Percentiles rank a stretch among this genome's conserved stretches.
phyloP scores from a whole-genome alignment of 2,797 vertebrate species.

The Sebastes aleutianus region DNA sequence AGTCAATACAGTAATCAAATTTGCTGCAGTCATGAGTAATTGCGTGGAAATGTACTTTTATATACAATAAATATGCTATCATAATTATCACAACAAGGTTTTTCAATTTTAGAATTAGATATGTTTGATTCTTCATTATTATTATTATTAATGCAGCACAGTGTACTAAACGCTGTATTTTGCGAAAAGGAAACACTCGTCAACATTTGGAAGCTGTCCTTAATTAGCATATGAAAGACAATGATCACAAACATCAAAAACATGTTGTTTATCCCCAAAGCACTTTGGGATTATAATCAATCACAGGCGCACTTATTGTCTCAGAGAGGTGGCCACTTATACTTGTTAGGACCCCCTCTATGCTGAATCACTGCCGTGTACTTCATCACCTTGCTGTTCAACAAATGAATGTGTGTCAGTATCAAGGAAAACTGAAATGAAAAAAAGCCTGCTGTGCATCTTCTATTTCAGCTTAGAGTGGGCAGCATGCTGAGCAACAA shows the following conservation, averaged over 20 bases:
- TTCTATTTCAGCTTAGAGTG: background rate
- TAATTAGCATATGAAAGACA: slow-evolving; percentile 56
- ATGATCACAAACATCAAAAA: slow-evolving; percentile 47
- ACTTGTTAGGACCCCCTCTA: slow-evolving; percentile 27
- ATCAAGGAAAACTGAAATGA: background rate
- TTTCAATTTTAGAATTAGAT: background rate
- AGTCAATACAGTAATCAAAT: slow-evolving; percentile 46
- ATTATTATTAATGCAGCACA: background rate
- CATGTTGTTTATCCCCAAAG: slow-evolving; percentile 56
- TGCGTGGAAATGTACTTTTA: slow-evolving; percentile 3
- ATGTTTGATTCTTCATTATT: background rate
- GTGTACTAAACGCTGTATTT: background rate
- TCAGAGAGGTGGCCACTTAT: slow-evolving; percentile 33
- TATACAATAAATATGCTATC: background rate
- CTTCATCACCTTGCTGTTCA: slow-evolving; percentile 27
- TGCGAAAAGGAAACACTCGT: slow-evolving; percentile 9
- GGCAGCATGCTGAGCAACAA: background rate
- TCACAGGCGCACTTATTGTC: slow-evolving; percentile 28
- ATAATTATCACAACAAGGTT: background rate
- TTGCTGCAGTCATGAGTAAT: slow-evolving; percentile 48
- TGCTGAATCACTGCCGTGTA: slow-evolving; percentile 23
- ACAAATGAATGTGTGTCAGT: slow-evolving; percentile 10
- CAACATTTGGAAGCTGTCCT: slow-evolving; percentile 4
- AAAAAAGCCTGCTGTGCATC: background rate
- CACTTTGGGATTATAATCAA: slow-evolving; percentile 39